These are phyloP conservation scores for Crotalus viridis DNA, from an alignment of 2,113 vertebrate species.

Conservation along the genomic window DNA sequence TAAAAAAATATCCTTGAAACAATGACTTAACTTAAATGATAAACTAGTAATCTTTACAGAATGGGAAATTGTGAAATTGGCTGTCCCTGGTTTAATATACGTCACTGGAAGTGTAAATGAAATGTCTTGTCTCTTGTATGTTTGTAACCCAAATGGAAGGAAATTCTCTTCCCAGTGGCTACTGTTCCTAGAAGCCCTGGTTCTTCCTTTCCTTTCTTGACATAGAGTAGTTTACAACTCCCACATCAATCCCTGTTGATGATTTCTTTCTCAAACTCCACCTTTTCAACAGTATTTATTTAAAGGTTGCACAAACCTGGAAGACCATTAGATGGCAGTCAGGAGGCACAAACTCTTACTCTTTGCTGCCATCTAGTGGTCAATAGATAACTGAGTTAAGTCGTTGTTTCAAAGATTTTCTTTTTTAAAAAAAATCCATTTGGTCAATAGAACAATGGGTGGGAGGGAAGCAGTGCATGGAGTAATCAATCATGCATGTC, in stretches of 20 bases:
- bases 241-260: neutral
- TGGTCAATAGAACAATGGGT: neutral
- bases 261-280: neutral
- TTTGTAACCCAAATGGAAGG: neutral
- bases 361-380: neutral
- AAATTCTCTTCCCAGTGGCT: neutral
- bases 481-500: neutral
- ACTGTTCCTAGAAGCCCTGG: neutral
- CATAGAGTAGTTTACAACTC: neutral
- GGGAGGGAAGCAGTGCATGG: neutral
- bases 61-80: neutral
- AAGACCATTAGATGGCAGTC: neutral
- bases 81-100: neutral
- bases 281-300: no score
- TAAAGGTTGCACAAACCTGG: neutral
- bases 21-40: neutral
- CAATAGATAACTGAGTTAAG: neutral
- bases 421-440: neutral
- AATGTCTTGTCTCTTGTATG: neutral
- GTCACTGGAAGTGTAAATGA: neutral
- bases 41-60: neutral
- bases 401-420: neutral
- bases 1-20: neutral
- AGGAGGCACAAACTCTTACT: neutral
- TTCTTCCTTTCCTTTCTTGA: neutral